phyloP scores from a whole-genome alignment of 1,140 invertebrate species.

The Cotesia glomerata region DNA sequence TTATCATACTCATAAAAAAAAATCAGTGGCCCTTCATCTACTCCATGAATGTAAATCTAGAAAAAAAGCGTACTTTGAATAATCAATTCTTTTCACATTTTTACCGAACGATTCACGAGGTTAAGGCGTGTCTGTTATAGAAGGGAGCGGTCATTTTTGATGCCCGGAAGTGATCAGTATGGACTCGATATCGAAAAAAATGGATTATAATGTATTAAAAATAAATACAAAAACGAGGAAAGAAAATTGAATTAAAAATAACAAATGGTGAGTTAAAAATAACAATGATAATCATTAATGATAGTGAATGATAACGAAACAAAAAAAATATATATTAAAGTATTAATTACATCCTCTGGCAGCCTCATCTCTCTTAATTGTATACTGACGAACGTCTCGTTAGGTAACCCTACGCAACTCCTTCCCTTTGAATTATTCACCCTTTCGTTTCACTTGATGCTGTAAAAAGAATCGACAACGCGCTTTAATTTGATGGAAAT shows the following conservation, averaged over 20 bases:
- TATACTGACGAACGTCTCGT: background rate
- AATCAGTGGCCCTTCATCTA: background rate
- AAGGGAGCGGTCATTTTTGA: slow-evolving; percentile 27
- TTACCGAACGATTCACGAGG: background rate
- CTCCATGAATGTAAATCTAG: background rate
- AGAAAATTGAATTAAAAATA: no score
- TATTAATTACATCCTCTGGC: background rate
- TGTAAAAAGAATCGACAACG: slow-evolving; percentile 36
- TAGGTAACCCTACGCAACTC: background rate
- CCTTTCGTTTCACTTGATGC: background rate
- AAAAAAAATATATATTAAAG: background rate
- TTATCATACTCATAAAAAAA: no score
- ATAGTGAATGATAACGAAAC: background rate
- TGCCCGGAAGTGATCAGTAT: slow-evolving; percentile 33
- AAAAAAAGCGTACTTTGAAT: slow-evolving; percentile 25
- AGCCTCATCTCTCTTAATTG: background rate
- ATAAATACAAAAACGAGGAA: no score
- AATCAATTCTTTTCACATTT: slow-evolving; percentile 29
- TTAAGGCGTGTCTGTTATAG: slow-evolving; percentile 30
- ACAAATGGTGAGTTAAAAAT: no score
- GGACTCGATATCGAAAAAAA: slow-evolving; percentile 5
- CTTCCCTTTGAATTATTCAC: background rate
- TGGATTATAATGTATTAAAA: no score
- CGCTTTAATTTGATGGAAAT: slow-evolving; percentile 44
- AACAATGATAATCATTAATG: background rate